Base-by-base conservation (phyloP, 2,797 vertebrate genomes). In the Benthosema pterotum region DNA sequence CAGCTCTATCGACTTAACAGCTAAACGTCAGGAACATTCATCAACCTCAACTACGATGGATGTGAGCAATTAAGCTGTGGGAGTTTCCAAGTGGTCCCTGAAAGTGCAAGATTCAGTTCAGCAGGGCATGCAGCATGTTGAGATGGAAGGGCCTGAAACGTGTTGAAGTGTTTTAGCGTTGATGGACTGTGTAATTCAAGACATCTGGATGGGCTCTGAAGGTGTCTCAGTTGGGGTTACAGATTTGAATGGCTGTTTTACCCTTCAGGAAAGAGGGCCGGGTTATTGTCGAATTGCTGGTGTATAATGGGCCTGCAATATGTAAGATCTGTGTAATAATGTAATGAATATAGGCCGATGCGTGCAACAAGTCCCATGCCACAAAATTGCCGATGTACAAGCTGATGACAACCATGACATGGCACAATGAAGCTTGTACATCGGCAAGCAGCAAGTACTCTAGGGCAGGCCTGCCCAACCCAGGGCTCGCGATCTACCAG, bases 1-100 rank as follows among this genome's bases (percentile, higher is more conserved):
- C n/a, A n/a, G n/a, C n/a, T n/a, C n/a, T n/a, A n/a, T n/a, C n/a
- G 14, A 18, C 18, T 5, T 13, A 4, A 15, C 2, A 49, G 19
- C 11, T 46, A 63, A 67, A 56, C 51, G 68, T 53, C 28, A 67
- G 52, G 15, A 46, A 46, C 67, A 66, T 28, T 1, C 56, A 61
- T 45, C 14, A 52, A 62, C 51, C 46, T 50, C 56, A 65, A 72
- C 13, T 15, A 59, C 73, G 61, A 84, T 74, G 50, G 57, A 80
- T 73, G 63, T 12, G 45, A 55, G 60, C 62, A 75, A 72, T 71
- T 67, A 74, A 17, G 52, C 19, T 11, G 15, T 32, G 16, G 51
- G 4, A 55, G 16, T 49, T 3, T 16, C 50, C 72, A 63, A 67
- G 42, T 43, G 11, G 51, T 49, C 19, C 28, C 16, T 25, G 18